phyloP scores from a whole-genome alignment of 2,888 invertebrate genomes.

The Carterocephalus palaemon region DNA sequence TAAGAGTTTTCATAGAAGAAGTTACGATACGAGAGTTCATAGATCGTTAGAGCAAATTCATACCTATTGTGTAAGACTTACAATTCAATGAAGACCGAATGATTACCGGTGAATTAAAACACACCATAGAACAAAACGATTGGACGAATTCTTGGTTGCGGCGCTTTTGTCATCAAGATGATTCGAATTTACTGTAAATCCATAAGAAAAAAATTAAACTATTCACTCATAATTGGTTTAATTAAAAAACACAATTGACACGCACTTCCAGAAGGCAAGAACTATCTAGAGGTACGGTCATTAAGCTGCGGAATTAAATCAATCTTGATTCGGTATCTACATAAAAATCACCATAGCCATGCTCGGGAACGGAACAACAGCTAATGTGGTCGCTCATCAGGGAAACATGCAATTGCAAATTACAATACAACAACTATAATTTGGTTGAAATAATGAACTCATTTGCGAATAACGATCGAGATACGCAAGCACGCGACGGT shows the following conservation, averaged over 20 bases:
- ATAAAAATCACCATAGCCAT: conserved; percentile 5
- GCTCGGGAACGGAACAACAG: conserved; percentile 33
- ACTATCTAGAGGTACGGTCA: background rate
- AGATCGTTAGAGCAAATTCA: too few species aligned
- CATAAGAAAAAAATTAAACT: background rate
- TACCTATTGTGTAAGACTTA: too few species aligned
- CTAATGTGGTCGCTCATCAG: conserved; percentile 50
- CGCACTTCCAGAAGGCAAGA: conserved; percentile 3
- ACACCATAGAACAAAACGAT: too few species aligned
- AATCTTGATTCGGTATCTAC: background rate
- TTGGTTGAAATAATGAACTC: conserved; percentile 58
- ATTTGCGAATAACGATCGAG: conserved; percentile 44
- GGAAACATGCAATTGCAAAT: conserved; percentile 56
- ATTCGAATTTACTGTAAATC: too few species aligned
- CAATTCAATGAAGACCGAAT: too few species aligned
- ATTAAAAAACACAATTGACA: conserved; percentile 4
- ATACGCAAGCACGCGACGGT: conserved; percentile 52
- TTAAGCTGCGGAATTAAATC: conserved; percentile 16
- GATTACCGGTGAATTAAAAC: too few species aligned
- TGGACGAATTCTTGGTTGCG: too few species aligned
- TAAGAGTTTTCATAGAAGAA: too few species aligned
- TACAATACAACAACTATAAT: conserved; percentile 56
- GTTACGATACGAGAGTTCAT: too few species aligned
- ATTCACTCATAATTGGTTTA: background rate
- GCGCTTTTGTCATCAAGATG: too few species aligned